These are phyloP conservation scores for Drosophila dives DNA, from an alignment of 2,888 invertebrate species.

Conservation along the genomic window DNA sequence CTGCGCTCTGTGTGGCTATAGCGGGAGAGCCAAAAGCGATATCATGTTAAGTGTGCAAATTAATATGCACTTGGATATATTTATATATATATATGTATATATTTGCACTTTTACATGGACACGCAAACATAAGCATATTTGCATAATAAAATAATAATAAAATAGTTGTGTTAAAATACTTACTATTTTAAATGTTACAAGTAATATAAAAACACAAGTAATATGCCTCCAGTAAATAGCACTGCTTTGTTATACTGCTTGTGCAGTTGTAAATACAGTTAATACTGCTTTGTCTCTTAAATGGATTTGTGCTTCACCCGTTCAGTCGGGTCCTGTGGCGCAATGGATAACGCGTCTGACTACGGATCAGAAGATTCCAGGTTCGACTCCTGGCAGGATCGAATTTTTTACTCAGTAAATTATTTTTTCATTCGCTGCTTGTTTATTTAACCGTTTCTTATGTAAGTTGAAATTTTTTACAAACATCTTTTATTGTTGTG, in stretches of 20 bases:
- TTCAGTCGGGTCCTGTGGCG: conserved; percentile 80
- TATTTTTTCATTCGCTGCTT: not conserved
- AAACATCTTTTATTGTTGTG: not conserved
- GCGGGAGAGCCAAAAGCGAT: not conserved
- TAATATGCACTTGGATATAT: not conserved
- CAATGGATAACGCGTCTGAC: conserved; percentile 85
- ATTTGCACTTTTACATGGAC: not conserved
- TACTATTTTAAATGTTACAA: not conserved
- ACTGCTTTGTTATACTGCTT: conserved; percentile 32
- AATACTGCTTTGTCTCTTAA: conserved; percentile 14
- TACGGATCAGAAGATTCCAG: conserved; percentile 85
- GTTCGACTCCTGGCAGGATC: conserved; percentile 83
- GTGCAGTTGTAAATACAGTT: not conserved
- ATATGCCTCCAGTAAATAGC: too few relatives aligned
- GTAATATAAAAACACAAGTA: too few relatives aligned
- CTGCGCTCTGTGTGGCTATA: not conserved
- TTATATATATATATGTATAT: not conserved
- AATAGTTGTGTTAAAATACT: not conserved
- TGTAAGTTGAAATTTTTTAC: not conserved
- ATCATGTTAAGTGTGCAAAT: not conserved
- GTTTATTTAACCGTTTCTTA: not conserved
- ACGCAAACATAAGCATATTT: not conserved
- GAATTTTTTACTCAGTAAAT: conserved; percentile 25
- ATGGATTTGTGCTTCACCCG: accelerated
- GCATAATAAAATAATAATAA: not conserved